These are phyloP conservation scores for Pygoscelis adeliae DNA, from an alignment of 2,113 vertebrate genomes.

Conservation along the genomic window DNA sequence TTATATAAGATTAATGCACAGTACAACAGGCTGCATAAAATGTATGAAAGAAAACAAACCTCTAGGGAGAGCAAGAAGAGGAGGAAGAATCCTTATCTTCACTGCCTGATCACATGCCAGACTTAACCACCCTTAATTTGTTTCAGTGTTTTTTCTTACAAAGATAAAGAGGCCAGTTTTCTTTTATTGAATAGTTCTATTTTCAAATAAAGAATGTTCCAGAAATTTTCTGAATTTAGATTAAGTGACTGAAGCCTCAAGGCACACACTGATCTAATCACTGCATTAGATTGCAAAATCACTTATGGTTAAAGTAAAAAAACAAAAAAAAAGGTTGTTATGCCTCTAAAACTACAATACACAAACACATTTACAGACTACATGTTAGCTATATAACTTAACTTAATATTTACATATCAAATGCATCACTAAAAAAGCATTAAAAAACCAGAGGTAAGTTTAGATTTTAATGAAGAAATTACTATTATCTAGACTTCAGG, in stretches of 20 bases:
- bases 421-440: not conserved
- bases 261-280: slow-evolving; percentile 42
- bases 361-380: not conserved
- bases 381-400: not conserved
- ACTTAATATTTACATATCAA: not conserved
- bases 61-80: not conserved
- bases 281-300: slow-evolving; percentile 31
- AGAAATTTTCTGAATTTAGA: slow-evolving; percentile 37
- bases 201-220: slow-evolving; percentile 33
- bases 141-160: not conserved
- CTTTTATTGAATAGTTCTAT: slow-evolving; percentile 10
- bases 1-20: slow-evolving; percentile 42
- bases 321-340: not conserved
- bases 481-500: not conserved
- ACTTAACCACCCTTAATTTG: not conserved
- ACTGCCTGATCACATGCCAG: not conserved
- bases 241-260: slow-evolving; percentile 16
- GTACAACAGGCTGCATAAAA: slow-evolving; percentile 32
- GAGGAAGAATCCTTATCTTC: not conserved
- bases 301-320: not conserved
- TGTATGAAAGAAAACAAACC: not conserved
- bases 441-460: not conserved
- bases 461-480: not conserved
- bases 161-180: not conserved
- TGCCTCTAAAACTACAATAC: not conserved